A percentile compares a stretch with the other conserved stretches of the same genome.
These are phyloP conservation scores for Yponomeuta plumbellus DNA, from an alignment of 2,888 invertebrate genomes.

Conservation along the genomic window DNA sequence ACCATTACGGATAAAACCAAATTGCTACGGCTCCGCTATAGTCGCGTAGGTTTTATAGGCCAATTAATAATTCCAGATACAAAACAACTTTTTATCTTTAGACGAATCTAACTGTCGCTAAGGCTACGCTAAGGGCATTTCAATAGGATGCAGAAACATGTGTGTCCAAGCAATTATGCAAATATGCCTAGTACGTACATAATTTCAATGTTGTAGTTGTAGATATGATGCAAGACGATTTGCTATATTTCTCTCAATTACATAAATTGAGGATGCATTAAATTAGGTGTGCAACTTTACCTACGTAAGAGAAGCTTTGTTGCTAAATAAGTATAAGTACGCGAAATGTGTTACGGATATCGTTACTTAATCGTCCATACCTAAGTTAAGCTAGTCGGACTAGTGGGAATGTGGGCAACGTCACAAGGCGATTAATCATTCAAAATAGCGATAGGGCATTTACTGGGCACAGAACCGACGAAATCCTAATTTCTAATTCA, in stretches of 20 bases:
- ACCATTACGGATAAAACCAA: neutral
- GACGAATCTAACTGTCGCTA: neutral
- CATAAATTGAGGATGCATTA: neutral
- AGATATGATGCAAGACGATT: neutral
- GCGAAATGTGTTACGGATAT: too few species aligned
- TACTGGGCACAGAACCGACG: too few species aligned
- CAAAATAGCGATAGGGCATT: too few species aligned
- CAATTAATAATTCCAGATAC: neutral
- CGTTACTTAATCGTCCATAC: too few species aligned
- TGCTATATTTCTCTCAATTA: neutral
- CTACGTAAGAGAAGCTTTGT: too few species aligned
- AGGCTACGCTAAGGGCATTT: neutral
- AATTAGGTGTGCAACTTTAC: neutral
- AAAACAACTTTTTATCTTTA: neutral
- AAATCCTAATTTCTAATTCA: too few species aligned
- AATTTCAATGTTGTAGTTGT: neutral
- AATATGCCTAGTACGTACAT: neutral
- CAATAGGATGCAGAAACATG: neutral
- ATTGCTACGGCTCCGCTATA: neutral
- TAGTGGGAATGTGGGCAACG: too few species aligned
- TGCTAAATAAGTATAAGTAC: too few species aligned
- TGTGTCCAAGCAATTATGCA: neutral
- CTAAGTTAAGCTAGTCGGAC: too few species aligned
- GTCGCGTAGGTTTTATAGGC: conserved; percentile 9
- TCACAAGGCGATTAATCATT: too few species aligned